phyloP scores from a whole-genome alignment of 2,113 vertebrate genomes.

The Hyaena hyaena region DNA sequence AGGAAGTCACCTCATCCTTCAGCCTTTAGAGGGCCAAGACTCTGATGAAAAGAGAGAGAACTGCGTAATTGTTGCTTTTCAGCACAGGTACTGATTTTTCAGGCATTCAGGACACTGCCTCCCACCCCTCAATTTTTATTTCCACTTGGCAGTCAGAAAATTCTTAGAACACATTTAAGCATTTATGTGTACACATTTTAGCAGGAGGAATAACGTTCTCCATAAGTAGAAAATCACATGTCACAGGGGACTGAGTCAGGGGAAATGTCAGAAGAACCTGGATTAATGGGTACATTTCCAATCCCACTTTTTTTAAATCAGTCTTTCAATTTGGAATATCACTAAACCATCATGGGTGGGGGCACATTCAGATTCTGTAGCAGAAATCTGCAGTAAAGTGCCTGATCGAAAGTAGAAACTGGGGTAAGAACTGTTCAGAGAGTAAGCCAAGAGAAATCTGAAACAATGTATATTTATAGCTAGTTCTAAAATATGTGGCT shows the following conservation, averaged over 20 bases:
- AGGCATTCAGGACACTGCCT: neutral
- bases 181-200: neutral
- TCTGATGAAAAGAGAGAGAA: neutral
- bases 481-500: neutral
- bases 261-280: neutral
- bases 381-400: neutral
- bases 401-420: neutral
- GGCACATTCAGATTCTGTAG: neutral
- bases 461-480: neutral
- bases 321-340: neutral
- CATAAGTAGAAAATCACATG: neutral
- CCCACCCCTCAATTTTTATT: neutral
- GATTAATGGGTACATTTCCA: neutral
- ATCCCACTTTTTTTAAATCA: neutral
- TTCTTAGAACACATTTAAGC: neutral
- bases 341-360: neutral
- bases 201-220: neutral
- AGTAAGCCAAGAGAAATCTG: slow-evolving; percentile 8
- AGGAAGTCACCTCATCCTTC: neutral
- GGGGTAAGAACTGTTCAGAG: neutral
- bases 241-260: neutral
- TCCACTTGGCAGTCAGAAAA: slow-evolving; percentile 7
- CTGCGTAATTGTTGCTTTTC: neutral
- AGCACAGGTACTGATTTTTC: neutral
- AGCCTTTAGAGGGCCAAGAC: neutral